phyloP scores from a whole-genome alignment of 2,113 vertebrate genomes.

The Propithecus coquereli region DNA sequence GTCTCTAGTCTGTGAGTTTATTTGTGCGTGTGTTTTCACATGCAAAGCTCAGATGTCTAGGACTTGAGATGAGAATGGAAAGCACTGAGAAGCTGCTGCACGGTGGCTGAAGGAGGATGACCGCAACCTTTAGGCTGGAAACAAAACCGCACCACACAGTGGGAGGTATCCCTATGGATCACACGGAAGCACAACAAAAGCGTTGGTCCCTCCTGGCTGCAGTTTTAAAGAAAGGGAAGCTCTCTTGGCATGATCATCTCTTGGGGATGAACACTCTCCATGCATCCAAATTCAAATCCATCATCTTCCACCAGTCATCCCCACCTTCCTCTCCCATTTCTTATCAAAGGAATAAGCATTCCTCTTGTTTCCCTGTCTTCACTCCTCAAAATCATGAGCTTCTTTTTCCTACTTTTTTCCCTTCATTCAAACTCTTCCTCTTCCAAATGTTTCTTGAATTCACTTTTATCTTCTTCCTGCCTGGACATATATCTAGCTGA shows the following conservation, averaged over 20 bases:
- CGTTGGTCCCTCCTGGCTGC: not conserved
- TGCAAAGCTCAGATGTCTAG: not conserved
- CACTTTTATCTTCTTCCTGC: not conserved
- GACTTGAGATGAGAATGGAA: not conserved
- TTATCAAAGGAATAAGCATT: not conserved
- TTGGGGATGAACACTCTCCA: not conserved
- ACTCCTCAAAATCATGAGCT: not conserved
- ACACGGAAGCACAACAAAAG: not conserved
- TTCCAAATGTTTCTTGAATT: slow-evolving; percentile 34
- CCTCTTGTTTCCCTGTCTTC: not conserved
- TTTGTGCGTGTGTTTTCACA: not conserved
- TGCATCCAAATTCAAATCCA: not conserved
- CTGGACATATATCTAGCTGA: not conserved
- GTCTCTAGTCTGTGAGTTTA: not conserved
- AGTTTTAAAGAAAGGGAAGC: not conserved
- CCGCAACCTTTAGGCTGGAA: not conserved
- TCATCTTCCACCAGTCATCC: not conserved
- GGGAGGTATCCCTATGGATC: not conserved
- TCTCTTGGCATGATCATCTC: not conserved
- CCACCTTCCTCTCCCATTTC: not conserved
- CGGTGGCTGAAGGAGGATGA: not conserved
- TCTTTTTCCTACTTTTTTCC: not conserved
- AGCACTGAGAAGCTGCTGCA: not conserved
- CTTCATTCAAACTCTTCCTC: not conserved
- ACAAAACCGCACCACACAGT: fast-evolving